Evolutionary conservation across 2,888 invertebrate genomes (phyloP).

Genomic region (Hemaris fuciformis): DNA sequence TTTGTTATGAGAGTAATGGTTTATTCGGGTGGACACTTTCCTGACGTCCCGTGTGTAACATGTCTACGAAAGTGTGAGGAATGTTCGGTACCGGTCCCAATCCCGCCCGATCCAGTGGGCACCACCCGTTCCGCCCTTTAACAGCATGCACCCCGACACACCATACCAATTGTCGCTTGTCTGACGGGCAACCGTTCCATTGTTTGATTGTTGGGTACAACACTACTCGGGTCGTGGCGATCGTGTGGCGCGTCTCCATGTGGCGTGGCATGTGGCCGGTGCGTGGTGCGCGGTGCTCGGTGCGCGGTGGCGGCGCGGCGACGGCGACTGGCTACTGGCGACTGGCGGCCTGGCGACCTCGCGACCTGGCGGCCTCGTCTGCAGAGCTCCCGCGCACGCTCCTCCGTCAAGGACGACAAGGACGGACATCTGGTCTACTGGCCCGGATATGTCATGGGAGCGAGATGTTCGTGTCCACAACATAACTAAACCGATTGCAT

Average conservation of each 20-base stretch:
- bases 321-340: slow-evolving; percentile 28
- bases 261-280: slow-evolving; percentile 60
- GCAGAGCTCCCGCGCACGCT: slow-evolving; percentile 91
- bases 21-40: slow-evolving; percentile 75
- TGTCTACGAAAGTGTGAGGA: slow-evolving; percentile 17
- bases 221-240: slow-evolving; percentile 82
- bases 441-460: slow-evolving; percentile 98
- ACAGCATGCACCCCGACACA: slow-evolving; percentile 79
- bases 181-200: slow-evolving; percentile 83
- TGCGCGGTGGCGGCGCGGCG: slow-evolving; percentile 26
- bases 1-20: slow-evolving; percentile 32
- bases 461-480: slow-evolving; percentile 98
- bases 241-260: slow-evolving; percentile 78
- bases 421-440: slow-evolving; percentile 99
- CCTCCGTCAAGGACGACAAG: slow-evolving; percentile 99
- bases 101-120: slow-evolving; percentile 33
- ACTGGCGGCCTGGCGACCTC: slow-evolving; percentile 15
- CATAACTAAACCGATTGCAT: slow-evolving; percentile 65
- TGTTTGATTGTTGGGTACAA: slow-evolving; percentile 83
- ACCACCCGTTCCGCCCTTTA: slow-evolving; percentile 64
- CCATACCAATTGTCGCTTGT: slow-evolving; percentile 81
- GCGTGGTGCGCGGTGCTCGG: slow-evolving; percentile 30
- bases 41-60: slow-evolving; percentile 45
- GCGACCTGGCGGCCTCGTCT: slow-evolving; percentile 44
- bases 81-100: neutral